A percentile compares a stretch with the other conserved stretches of the same genome.
Conservation (phyloP, 2,888 invertebrate species). For the Ecdyonurus torrentis region DNA sequence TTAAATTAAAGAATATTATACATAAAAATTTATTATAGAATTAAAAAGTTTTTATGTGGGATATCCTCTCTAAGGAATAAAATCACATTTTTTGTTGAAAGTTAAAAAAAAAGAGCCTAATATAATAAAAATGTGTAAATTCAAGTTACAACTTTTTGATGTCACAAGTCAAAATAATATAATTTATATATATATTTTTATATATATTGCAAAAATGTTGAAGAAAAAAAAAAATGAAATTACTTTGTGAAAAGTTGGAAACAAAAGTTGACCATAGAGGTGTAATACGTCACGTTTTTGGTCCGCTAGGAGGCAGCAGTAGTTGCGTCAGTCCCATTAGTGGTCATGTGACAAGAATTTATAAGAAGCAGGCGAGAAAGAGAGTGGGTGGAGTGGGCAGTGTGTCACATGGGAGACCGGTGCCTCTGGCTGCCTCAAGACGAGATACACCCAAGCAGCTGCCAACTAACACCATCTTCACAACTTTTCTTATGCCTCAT, state of each 20-base stretch:
- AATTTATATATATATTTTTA: too few species aligned
- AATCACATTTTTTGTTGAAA: too few species aligned
- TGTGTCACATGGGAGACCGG: neutral
- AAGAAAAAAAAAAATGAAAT: neutral
- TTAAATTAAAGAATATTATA: too few species aligned
- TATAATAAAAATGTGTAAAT: neutral
- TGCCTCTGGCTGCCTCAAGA: too few species aligned
- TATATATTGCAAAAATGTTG: neutral
- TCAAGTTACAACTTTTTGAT: neutral
- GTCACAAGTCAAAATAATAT: neutral
- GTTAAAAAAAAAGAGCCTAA: too few species aligned
- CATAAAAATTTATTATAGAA: too few species aligned
- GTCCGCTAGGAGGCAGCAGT: neutral
- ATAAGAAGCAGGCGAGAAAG: neutral
- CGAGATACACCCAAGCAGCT: neutral
- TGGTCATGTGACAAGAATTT: neutral
- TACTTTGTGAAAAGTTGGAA: neutral
- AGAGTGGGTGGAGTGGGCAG: neutral
- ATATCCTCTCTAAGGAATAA: too few species aligned
- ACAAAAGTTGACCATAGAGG: neutral
- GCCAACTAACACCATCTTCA: neutral
- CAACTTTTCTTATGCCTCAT: neutral
- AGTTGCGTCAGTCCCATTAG: neutral
- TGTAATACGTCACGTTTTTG: neutral
- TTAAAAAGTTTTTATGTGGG: too few species aligned